Percentiles rank a stretch among this genome's conserved stretches.
Conservation (phyloP, 2,888 invertebrate species). For the Metalampra italica region DNA sequence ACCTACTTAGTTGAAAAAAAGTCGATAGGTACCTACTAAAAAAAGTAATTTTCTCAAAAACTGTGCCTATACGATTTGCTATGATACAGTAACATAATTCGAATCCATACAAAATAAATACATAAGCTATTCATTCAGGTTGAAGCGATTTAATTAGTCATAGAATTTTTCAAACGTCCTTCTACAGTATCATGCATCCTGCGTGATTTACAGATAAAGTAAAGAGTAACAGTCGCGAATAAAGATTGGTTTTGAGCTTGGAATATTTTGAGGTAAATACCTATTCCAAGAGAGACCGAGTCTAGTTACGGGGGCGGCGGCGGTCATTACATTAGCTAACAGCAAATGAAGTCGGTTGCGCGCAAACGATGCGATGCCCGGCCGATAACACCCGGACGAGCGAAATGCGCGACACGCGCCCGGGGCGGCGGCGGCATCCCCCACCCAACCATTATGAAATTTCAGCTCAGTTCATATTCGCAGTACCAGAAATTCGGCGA, state of each 20-base stretch:
- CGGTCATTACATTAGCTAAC: constrained; percentile 38
- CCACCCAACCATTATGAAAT: constrained; percentile 24
- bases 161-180: too few species aligned
- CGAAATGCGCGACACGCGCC: constrained; percentile 26
- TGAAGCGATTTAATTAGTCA: too few species aligned
- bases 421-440: too few species aligned
- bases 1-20: too few species aligned
- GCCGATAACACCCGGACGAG: constrained; percentile 26
- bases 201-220: too few species aligned
- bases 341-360: constrained; percentile 44
- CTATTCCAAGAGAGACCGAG: constrained; percentile 32
- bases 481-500: constrained; percentile 5
- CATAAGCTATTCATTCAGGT: too few species aligned
- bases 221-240: constrained; percentile 17
- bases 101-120: too few species aligned
- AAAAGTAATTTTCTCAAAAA: too few species aligned
- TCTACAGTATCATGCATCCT: too few species aligned
- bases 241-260: constrained; percentile 17
- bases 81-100: too few species aligned
- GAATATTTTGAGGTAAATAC: constrained; percentile 32
- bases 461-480: constrained; percentile 29
- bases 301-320: not conserved
- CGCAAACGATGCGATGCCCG: constrained; percentile 43
- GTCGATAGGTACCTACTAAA: too few species aligned
- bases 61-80: too few species aligned